phyloP scores from a whole-genome alignment of 2,888 invertebrate genomes.

The Pherbina coryleti region DNA sequence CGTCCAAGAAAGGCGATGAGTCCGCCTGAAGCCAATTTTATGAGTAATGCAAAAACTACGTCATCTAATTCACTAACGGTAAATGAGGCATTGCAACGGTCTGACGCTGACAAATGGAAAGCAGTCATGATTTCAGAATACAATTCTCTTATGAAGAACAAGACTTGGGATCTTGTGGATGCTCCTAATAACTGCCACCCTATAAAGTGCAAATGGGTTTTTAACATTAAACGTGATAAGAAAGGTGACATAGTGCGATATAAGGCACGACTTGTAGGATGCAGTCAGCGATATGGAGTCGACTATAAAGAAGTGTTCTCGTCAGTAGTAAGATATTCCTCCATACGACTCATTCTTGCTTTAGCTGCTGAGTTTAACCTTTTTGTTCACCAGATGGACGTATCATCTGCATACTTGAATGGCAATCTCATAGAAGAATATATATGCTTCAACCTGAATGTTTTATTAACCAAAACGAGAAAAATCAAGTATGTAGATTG shows the following conservation, averaged over 20 bases:
- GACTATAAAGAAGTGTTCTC: constrained; percentile 45
- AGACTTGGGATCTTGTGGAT: no score
- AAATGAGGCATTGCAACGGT: no score
- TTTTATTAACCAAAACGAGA: neutral
- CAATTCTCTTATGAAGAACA: neutral
- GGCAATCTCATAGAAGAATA: neutral
- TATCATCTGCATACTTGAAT: constrained; percentile 36
- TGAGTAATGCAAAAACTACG: no score
- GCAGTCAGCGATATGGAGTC: constrained; percentile 43
- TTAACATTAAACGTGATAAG: constrained; percentile 22
- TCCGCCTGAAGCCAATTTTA: no score
- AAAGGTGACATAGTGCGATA: constrained; percentile 24
- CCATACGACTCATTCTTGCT: no score
- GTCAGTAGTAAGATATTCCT: no score
- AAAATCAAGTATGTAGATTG: constrained; percentile 27
- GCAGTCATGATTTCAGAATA: neutral
- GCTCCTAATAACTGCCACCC: no score
- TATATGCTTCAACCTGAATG: constrained; percentile 38
- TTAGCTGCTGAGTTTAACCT: no score
- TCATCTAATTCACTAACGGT: no score
- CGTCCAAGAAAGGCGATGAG: no score
- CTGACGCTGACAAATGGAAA: no score
- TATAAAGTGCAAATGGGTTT: no score
- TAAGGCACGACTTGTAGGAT: constrained; percentile 41
- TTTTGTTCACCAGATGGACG: constrained; percentile 40